Evolutionary conservation across 2,888 invertebrate genomes (phyloP).

Genomic region (Lamellibrachia satsuma): DNA sequence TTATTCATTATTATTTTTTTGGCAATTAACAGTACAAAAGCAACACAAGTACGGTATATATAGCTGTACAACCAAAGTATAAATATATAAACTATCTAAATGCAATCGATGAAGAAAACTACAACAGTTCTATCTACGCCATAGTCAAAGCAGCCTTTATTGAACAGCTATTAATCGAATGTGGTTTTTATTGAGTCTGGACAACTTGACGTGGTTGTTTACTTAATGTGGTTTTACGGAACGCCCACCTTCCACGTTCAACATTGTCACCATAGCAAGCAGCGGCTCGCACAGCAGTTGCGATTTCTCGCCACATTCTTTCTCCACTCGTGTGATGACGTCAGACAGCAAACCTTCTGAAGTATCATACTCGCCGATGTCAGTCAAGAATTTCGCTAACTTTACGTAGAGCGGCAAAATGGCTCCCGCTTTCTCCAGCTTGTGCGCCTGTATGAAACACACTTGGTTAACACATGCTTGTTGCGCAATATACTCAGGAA

Average conservation of each 20-base stretch:
- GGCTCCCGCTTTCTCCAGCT: not conserved
- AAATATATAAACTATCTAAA: not conserved
- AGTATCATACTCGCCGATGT: conserved; percentile 46
- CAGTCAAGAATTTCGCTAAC: conserved; percentile 39
- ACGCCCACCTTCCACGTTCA: conserved; percentile 41
- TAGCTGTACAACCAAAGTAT: not conserved
- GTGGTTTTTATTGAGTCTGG: not conserved
- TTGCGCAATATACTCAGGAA: too few relatives aligned
- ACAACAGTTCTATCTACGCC: not conserved
- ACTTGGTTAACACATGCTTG: too few relatives aligned
- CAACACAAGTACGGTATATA: not conserved
- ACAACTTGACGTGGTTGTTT: not conserved
- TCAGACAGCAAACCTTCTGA: not conserved
- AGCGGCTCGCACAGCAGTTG: conserved; percentile 41
- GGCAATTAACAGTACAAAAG: not conserved
- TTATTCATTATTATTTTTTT: not conserved
- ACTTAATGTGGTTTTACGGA: not conserved
- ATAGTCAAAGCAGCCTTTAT: too few relatives aligned
- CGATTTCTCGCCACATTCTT: conserved; percentile 37
- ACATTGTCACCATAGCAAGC: conserved; percentile 39
- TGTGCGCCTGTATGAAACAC: too few relatives aligned
- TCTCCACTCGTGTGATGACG: too few relatives aligned
- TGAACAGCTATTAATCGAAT: not conserved
- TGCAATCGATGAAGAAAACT: not conserved
- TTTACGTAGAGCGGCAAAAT: not conserved